Conservation (phyloP, 2,888 invertebrate genomes). For the Phaonia tiefii region DNA sequence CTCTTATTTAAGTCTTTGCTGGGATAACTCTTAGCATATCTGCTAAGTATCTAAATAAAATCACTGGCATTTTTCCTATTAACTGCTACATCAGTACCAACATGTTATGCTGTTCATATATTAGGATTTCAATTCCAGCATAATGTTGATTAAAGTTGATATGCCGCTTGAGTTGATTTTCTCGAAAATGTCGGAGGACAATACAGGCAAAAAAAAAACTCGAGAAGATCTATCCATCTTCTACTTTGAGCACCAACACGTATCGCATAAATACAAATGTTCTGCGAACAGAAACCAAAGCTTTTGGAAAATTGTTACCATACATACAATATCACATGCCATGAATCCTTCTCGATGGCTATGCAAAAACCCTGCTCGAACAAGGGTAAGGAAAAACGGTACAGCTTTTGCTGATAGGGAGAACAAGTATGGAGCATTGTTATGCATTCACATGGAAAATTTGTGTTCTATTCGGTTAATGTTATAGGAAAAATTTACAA, state of each 20-base stretch:
- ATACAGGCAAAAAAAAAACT: background rate
- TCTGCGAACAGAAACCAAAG: slow-evolving; percentile 15
- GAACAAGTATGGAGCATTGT: slow-evolving; percentile 63
- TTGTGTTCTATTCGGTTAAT: slow-evolving; percentile 68
- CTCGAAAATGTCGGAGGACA: slow-evolving; percentile 1
- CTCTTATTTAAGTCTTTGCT: background rate
- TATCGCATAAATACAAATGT: slow-evolving; percentile 21
- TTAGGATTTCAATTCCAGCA: slow-evolving; percentile 52
- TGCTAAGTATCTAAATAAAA: slow-evolving; percentile 55
- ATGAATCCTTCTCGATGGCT: background rate
- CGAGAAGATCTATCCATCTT: background rate
- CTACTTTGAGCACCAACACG: slow-evolving; percentile 31
- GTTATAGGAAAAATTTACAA: slow-evolving; percentile 64
- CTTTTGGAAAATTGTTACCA: slow-evolving; percentile 43
- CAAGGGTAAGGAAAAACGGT: background rate
- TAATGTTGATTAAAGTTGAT: slow-evolving; percentile 66
- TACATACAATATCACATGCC: background rate
- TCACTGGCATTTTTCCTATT: slow-evolving; percentile 45
- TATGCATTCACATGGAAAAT: slow-evolving; percentile 77
- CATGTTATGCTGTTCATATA: slow-evolving; percentile 23
- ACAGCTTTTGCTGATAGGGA: background rate
- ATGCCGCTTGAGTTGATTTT: slow-evolving; percentile 64
- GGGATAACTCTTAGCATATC: slow-evolving; percentile 10
- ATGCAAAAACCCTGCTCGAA: slow-evolving; percentile 24
- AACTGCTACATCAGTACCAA: background rate